Base-by-base conservation (phyloP, 2,797 vertebrate genomes). In the Anguilla megastoma region DNA sequence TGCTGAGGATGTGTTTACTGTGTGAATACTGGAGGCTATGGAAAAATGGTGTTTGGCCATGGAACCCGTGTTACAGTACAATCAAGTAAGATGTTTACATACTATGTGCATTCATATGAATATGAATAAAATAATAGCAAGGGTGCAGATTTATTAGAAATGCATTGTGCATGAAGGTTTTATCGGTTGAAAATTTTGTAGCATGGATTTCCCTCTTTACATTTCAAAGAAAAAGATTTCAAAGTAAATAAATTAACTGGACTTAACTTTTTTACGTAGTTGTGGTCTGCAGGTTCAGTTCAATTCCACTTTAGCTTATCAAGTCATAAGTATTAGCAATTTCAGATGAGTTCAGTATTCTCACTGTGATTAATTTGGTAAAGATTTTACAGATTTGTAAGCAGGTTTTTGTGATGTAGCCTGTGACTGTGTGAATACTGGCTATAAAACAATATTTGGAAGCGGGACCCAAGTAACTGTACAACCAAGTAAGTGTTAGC, bases 1-100 rank as follows among this genome's bases (percentile, higher is more conserved):
- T 85, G 52, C 54, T 56, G 30, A 30, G 50, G 50, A 33, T 56
- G n/a, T 56, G 27, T 30, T 85, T 27, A 54, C 52, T 85, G 87
- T 88, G 87, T 88, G 87, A 63, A 27, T 85, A 85, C n/a, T 76
- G 69, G 66, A 12, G 41, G 69, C 21, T 3, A 1, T 52, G 56
- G 27, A 8, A 86, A 86, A 45, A 8, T 86, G 7, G 7, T 84
- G 7, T 86, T 88, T 88, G 88, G 88, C 10, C 12, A 36, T 69
- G 88, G 88, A 33, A 88, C 85, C 2, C 54, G 1, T 18, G 74
- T 88, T 79, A 52, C 16, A 69, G 76, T 88, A 30, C 74, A 88
- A 36, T 27, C 41, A 66, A 66, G 88, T 88, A 88, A 88, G 88
- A 82, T 82, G 18, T 69, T 69, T 69, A 69, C 8, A 10, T 10